Percentiles rank a stretch among this genome's conserved stretches.
These are phyloP conservation scores for Anisognathus igniventris DNA, from an alignment of 2,797 vertebrate species.

Conservation along the genomic window DNA sequence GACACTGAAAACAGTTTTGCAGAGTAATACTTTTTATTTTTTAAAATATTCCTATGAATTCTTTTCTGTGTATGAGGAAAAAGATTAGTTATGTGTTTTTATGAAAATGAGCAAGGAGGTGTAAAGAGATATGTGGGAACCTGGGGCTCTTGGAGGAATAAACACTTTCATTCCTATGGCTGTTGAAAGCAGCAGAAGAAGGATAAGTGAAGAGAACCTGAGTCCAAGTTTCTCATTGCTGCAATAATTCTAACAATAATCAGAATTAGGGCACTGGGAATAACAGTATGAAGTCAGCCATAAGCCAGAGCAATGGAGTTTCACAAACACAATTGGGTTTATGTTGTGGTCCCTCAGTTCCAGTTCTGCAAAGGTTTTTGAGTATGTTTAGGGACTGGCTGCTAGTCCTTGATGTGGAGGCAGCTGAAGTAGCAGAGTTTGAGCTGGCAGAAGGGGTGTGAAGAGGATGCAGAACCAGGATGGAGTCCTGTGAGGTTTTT, in stretches of 20 bases:
- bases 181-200: neutral
- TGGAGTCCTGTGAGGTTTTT: neutral
- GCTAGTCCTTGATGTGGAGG: neutral
- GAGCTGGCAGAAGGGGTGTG: neutral
- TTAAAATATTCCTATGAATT: neutral
- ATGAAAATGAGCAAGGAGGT: neutral
- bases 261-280: neutral
- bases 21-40: neutral
- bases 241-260: neutral
- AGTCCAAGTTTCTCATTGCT: neutral
- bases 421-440: neutral
- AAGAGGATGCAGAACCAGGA: neutral
- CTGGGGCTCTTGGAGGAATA: neutral
- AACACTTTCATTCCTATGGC: neutral
- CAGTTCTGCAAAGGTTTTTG: neutral
- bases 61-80: neutral
- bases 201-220: neutral
- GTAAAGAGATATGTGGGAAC: neutral
- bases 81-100: neutral
- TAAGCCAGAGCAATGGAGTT: neutral
- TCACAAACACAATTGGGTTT: neutral
- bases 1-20: neutral
- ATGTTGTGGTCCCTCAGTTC: neutral
- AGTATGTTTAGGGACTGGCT: neutral
- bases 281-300: neutral